Percentiles rank a stretch among this genome's conserved stretches.
phyloP scores from a whole-genome alignment of 1,140 invertebrate genomes.

The Phenacoccus solenopsis region DNA sequence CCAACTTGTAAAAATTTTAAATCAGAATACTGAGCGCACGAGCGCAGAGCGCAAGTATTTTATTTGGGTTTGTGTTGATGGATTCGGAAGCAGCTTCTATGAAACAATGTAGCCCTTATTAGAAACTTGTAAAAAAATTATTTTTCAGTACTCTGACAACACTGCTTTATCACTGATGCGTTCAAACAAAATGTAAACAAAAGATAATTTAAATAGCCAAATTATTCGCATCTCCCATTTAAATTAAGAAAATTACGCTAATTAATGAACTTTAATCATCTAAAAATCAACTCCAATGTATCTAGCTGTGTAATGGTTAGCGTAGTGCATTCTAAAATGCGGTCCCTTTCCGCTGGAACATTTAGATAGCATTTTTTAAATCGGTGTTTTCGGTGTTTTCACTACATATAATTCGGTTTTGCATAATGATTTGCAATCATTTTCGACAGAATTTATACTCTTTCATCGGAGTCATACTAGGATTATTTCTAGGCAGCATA shows the following conservation, averaged over 20 bases:
- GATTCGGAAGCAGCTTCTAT: no score
- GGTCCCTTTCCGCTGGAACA: not conserved
- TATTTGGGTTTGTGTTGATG: no score
- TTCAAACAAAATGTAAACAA: not conserved
- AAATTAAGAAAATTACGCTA: not conserved
- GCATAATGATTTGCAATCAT: conserved; percentile 14
- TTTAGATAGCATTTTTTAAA: not conserved
- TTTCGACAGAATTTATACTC: conserved; percentile 23
- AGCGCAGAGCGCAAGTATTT: no score
- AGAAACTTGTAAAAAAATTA: no score
- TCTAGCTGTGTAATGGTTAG: not conserved
- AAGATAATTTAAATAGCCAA: not conserved
- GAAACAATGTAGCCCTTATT: no score
- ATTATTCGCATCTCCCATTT: not conserved
- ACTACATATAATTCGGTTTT: not conserved
- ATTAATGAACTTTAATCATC: not conserved
- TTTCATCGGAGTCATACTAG: conserved; percentile 21
- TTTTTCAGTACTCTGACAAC: no score
- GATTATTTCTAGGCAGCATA: conserved; percentile 22
- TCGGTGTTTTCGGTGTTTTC: not conserved
- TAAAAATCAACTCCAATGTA: not conserved
- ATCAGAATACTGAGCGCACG: no score
- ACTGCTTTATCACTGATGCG: not conserved
- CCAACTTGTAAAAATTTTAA: no score
- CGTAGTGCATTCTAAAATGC: not conserved